Evolutionary conservation across 2,797 vertebrate species (phyloP), one percentile per base, ranked within the genome.

Genomic region (Cyclopterus lumpus): DNA sequence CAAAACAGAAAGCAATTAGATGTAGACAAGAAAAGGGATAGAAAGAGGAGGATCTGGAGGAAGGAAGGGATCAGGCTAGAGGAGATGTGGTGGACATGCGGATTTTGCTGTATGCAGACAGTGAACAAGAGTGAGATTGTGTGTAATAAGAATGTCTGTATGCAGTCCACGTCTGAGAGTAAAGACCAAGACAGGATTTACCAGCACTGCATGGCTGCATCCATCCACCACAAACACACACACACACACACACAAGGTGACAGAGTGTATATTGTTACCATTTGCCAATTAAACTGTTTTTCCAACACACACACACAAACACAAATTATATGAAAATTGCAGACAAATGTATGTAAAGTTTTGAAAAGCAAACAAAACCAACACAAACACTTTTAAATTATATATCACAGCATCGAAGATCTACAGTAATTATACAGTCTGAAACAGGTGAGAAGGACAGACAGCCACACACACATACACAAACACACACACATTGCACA

Each of bases 181-280:
- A 81, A 88, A 79, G 70, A 85, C 72, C 83, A 70, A 71, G 73
- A 84, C 82, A 83, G 87, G 89, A 88, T 92, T 93, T 90, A 82
- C 57, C 78, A 68, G 55, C 40, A 30, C 32, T 74, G 87, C 88
- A 87, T 79, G 85, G 74, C 70, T 91, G 86, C 85, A 71, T 88
- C 69, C 49, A 80, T 68, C 40, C 53, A 71, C 75, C 64, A 67
- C 55, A 75, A 73, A 80, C 51, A 61, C 38, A 54, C 57, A 73
- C 18, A 54, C 11, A 53, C 18, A 54, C 12, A 32, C 58, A 48
- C 51, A 74, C 20, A 67, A 65, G 62, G 70, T 79, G 67, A 61
- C 57, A 67, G 26, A 75, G 16, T 72, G 42, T 36, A 63, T 18
- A 61, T 22, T 22, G 48, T 44, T 32, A 14, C 53, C 38, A 30